phyloP scores from a whole-genome alignment of 2,797 vertebrate species.

The Sebastes nivosus region DNA sequence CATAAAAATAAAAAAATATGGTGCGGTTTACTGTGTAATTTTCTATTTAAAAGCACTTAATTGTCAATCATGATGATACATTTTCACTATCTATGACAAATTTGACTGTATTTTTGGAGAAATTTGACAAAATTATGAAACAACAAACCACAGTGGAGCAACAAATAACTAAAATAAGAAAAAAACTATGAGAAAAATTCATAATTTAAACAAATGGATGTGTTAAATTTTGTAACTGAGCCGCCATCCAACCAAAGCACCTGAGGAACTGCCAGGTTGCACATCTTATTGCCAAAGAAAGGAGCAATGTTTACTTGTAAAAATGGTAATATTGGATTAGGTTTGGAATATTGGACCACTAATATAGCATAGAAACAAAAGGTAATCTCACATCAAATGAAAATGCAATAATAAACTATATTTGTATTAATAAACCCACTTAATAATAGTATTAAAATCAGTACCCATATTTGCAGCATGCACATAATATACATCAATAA shows the following conservation, averaged over 20 bases:
- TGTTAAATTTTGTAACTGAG: not conserved
- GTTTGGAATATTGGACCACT: not conserved
- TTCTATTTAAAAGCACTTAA: not conserved
- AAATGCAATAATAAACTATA: not conserved
- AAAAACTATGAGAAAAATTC: not conserved
- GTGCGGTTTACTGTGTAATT: not conserved
- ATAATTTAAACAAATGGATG: not conserved
- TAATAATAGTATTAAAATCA: not conserved
- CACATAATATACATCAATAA: not conserved
- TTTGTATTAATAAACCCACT: no score
- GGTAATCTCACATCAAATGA: not conserved
- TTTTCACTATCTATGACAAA: not conserved
- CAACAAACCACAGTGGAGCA: not conserved
- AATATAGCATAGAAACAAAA: not conserved
- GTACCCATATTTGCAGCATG: not conserved
- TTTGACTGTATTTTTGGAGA: not conserved
- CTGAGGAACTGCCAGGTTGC: not conserved
- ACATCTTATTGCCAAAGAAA: not conserved
- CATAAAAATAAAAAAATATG: not conserved
- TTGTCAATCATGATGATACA: not conserved
- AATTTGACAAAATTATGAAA: not conserved
- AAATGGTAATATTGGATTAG: not conserved
- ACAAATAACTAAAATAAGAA: not conserved
- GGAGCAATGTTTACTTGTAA: not conserved
- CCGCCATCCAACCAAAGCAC: not conserved